These are phyloP conservation scores for Trachops cirrhosus DNA, from an alignment of 2,797 vertebrate genomes.

Conservation along the genomic window DNA sequence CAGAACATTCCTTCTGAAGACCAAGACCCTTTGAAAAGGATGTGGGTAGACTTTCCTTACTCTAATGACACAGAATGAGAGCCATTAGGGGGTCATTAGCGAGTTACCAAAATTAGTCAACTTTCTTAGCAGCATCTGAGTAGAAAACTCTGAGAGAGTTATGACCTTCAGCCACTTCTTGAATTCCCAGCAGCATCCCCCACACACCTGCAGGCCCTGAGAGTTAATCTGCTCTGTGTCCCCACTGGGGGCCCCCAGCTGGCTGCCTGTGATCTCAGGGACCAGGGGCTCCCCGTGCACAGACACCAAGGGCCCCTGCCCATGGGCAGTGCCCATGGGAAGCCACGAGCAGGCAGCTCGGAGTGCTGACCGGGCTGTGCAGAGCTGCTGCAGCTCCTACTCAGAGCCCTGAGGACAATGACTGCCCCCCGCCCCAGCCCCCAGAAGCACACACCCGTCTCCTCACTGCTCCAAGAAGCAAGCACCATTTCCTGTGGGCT, in stretches of 20 bases:
- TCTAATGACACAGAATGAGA: not conserved
- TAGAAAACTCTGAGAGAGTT: not conserved
- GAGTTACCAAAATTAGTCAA: not conserved
- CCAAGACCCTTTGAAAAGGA: not conserved
- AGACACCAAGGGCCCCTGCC: not conserved
- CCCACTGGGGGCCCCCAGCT: not conserved
- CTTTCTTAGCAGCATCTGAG: not conserved
- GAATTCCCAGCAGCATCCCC: too few relatives aligned
- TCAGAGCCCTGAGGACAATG: accelerated
- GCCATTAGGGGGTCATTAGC: not conserved
- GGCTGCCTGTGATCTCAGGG: not conserved
- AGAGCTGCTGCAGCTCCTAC: not conserved
- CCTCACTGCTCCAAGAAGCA: not conserved
- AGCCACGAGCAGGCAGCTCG: not conserved
- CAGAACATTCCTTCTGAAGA: not conserved
- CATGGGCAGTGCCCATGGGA: accelerated
- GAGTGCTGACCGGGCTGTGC: accelerated
- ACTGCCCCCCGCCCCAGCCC: accelerated
- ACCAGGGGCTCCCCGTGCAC: not conserved
- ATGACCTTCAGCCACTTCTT: not conserved
- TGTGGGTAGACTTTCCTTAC: not conserved
- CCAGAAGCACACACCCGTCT: not conserved
- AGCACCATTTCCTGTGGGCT: conserved; percentile 51
- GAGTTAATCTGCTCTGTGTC: not conserved
- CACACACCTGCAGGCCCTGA: not conserved